phyloP scores from a whole-genome alignment of 2,797 vertebrate species.

The Lateolabrax maculatus region DNA sequence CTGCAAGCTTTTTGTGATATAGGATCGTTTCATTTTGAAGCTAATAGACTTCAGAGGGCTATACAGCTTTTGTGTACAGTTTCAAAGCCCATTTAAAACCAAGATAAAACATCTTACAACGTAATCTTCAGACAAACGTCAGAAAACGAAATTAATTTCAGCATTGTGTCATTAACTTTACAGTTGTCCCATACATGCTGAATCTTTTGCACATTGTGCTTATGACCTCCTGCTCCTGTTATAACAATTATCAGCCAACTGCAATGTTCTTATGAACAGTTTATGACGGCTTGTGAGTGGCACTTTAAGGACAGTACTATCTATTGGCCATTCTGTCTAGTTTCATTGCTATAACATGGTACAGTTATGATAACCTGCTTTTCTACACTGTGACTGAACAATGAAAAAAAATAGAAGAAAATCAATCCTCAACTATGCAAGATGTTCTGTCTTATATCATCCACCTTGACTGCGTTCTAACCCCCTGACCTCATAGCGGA shows the following conservation, averaged over 20 bases:
- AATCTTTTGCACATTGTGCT: constrained; percentile 3
- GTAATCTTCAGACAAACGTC: neutral
- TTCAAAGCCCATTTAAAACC: neutral
- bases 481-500: constrained; percentile 52
- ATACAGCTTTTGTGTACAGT: neutral
- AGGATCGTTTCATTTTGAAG: neutral
- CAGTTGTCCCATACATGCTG: neutral
- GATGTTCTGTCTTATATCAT: constrained; percentile 55
- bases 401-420: neutral
- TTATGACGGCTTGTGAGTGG: constrained; percentile 15
- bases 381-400: constrained; percentile 12
- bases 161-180: constrained; percentile 4
- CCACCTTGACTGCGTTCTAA: constrained; percentile 30
- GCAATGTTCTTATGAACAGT: constrained; percentile 23
- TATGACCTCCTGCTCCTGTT: constrained; percentile 15
- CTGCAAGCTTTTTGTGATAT: neutral
- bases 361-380: neutral
- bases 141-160: neutral
- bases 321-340: constrained; percentile 1
- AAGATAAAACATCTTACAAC: neutral
- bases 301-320: constrained; percentile 20
- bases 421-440: constrained; percentile 10
- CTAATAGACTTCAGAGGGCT: neutral
- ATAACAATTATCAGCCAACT: constrained; percentile 7
- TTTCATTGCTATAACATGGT: constrained; percentile 15